Evolutionary conservation across 2,113 vertebrate genomes (phyloP).

Genomic region (human (Homo sapiens)): DNA sequence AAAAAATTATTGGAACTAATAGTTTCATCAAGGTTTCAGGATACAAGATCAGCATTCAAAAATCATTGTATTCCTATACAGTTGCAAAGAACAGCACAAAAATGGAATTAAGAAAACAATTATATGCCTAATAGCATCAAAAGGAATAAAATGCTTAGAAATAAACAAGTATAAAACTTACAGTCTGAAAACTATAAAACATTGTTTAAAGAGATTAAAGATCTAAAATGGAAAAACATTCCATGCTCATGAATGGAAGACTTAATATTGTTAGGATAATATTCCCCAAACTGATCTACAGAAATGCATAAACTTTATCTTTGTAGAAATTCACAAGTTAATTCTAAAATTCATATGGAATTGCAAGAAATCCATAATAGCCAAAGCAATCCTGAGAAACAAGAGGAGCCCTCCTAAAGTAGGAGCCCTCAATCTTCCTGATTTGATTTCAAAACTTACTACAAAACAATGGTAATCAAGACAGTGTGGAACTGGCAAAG

Average conservation of each 20-base stretch:
- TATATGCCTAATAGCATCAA: neutral
- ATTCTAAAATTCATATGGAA: neutral
- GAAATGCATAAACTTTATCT: neutral
- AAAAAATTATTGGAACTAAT: neutral
- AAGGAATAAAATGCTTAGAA: neutral
- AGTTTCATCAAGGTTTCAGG: neutral
- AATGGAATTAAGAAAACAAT: neutral
- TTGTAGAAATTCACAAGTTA: slow-evolving; percentile 11
- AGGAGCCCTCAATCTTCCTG: neutral
- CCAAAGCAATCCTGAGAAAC: slow-evolving; percentile 7
- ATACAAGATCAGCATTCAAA: neutral
- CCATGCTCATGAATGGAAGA: neutral
- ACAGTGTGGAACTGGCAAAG: neutral
- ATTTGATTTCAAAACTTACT: neutral
- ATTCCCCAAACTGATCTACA: neutral
- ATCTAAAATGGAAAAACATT: neutral
- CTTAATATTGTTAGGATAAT: neutral
- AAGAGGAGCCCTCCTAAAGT: neutral
- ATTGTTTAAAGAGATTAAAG: neutral
- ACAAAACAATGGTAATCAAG: neutral
- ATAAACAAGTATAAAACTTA: neutral
- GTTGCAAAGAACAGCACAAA: neutral
- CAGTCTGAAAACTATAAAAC: neutral
- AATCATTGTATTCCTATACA: neutral
- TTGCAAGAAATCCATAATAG: neutral